Base-by-base conservation (phyloP, 2,797 vertebrate species). In the Mustela erminea region DNA sequence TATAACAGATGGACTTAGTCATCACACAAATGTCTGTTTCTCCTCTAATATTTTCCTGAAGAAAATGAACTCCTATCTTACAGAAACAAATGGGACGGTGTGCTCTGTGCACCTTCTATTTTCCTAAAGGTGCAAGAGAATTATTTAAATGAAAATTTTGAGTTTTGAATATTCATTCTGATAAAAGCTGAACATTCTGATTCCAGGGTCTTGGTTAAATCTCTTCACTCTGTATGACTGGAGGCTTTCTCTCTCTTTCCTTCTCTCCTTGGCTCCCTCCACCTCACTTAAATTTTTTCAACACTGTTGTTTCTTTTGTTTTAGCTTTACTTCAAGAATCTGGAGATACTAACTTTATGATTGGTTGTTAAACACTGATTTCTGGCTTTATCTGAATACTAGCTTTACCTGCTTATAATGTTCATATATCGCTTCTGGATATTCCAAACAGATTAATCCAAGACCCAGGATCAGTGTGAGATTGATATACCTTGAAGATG, bases 81-180 rank as follows among this genome's bases (percentile, higher is more conserved):
- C 82, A 21, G 35, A 93, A 97, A 90, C 72, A 75, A 87, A 64
- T 7, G 0, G 0, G 1, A 64, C 77, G 13, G 3, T 87, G 12
- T 56, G 4, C 2, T 93, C 56, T 87, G 9, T 35, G 20, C 7
- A 49, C 2, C 2, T 90, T 85, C 3, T 75, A 10, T 74, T 92
- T 94, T 87, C 54, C 32, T 87, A 72, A 94, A 66, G 3, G 8
- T 62, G 92, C 23, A 72, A 89, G 8, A 72, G 4, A 95, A 84
- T 60, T 60, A 77, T 96, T 96, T 92, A 66, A 92, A 46, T 49
- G 4, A 43, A 15, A 96, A 87, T 17, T 46, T 14, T 64, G 5
- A 77, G 29, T 25, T 92, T 93, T 87, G 17, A 21, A 46, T 74
- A 87, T 87, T 92, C 1, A 93, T 60, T 81, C 15, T 97, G 56